Evolutionary conservation across 2,888 invertebrate species (phyloP), one percentile per base, ranked within the genome.

Genomic region (Drosophila koepferae): DNA sequence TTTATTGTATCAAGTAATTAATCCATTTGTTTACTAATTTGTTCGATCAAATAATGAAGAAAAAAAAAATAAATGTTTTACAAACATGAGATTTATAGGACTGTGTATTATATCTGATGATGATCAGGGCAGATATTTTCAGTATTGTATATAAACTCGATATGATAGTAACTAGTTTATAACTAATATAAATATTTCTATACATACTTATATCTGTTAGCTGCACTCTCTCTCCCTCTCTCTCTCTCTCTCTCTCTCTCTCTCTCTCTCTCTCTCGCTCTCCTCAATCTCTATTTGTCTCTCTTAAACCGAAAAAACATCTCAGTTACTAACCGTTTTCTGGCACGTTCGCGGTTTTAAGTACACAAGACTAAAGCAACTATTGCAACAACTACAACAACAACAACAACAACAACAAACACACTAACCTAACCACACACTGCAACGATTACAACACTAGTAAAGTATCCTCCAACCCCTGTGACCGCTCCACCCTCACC

Each of bases 11-110:
- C 60, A 61, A 82, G 82, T 77, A 76, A 82, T 75, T 70, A 28
- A 28, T 72, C 80, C 75, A 38, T 68, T 48, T 60, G 70, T 81
- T 76, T 81, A 86, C 86, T 89, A 86, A 86, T 80, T 73, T 75
- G 73, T 81, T 88, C 53, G 66, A 80, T 73, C 44, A 46, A 55
- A 76, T 65, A 74, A 71, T 60, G 73, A 81, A 81, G 66, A 77
- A 63, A 69, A 77, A 63, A 69, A 69, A 49, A 62, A 51, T 72
- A 74, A 69, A 75, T 81, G 76, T 66, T 74, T 76, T 51, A 61
- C 63, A 61, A 23, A 54, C 54, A 63, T 63, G 34, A 44, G 48
- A 62, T 28, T n/a, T 36, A 20, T 48, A 55, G 68, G 74, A 68
- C 43, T 46, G 40, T 77, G 18, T 12, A 38, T 54, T 51, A 18